Evolutionary conservation across 2,888 invertebrate genomes (phyloP).

Genomic region (Drosophila tanythrix): DNA sequence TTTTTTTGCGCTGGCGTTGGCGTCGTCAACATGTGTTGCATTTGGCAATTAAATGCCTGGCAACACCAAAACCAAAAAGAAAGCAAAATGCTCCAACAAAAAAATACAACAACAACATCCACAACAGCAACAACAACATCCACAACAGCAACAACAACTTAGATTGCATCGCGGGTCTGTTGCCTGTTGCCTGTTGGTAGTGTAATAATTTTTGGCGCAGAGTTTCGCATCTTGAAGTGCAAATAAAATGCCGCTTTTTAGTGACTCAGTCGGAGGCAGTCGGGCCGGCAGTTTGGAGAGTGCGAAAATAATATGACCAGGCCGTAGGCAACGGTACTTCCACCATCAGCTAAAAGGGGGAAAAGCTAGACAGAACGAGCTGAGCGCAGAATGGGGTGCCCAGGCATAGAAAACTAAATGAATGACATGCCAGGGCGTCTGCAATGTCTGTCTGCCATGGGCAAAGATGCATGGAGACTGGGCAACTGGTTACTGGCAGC

Average conservation of each 20-base stretch:
- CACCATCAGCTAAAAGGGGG: background rate
- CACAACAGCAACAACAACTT: conserved; percentile 25
- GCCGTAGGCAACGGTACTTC: conserved; percentile 52
- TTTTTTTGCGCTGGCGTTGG: conserved; percentile 45
- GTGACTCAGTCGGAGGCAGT: conserved; percentile 70
- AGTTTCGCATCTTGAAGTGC: conserved; percentile 69
- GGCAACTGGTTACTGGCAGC: background rate
- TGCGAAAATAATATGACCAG: conserved; percentile 67
- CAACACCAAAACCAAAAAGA: conserved; percentile 43
- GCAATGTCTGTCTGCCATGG: conserved; percentile 51
- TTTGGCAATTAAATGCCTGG: conserved; percentile 76
- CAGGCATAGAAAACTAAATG: conserved; percentile 64
- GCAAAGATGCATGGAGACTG: background rate
- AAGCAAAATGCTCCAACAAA: conserved; percentile 41
- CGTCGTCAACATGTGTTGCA: conserved; percentile 76
- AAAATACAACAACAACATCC: conserved; percentile 7
- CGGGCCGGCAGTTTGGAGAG: conserved; percentile 39
- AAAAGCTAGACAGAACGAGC: conserved; percentile 6
- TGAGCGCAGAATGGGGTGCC: conserved; percentile 9
- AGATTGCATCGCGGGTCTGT: background rate
- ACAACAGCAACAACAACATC: conserved; percentile 28
- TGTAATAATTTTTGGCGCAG: conserved; percentile 71
- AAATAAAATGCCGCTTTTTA: conserved; percentile 76
- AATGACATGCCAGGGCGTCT: conserved; percentile 69
- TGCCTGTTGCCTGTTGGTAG: conserved; percentile 41